Percentiles rank a stretch among this genome's conserved stretches.
These are phyloP conservation scores for Atta cephalotes DNA, from an alignment of 1,140 invertebrate species.

Conservation along the genomic window DNA sequence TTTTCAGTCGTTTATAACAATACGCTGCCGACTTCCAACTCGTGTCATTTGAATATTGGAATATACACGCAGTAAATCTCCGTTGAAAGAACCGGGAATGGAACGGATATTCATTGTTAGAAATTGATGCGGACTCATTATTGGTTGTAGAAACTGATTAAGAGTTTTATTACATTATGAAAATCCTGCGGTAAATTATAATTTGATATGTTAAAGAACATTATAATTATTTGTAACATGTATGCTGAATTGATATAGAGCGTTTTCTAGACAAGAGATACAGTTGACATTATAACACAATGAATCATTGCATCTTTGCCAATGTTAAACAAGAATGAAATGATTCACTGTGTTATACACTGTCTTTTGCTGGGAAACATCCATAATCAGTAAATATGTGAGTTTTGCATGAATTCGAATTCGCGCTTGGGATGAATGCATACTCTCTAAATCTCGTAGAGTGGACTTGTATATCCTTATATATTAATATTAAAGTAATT, in stretches of 20 bases:
- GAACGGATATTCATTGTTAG: conserved; percentile 1
- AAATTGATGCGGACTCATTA: neutral
- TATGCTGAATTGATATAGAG: neutral
- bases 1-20: neutral
- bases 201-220: neutral
- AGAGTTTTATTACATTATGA: neutral
- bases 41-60: conserved; percentile 28
- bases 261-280: no score
- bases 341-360: no score
- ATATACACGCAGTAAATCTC: neutral
- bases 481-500: neutral
- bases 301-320: no score
- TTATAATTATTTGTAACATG: conserved; percentile 25
- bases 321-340: no score
- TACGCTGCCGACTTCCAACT: neutral
- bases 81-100: neutral
- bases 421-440: neutral
- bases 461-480: no score
- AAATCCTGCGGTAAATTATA: neutral
- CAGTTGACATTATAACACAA: no score
- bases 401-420: neutral
- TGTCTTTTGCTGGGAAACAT: no score
- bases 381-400: neutral
- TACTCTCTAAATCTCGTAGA: neutral
- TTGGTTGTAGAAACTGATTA: neutral